Conservation (phyloP, 2,113 vertebrate species). For the Polyodon spathula region DNA sequence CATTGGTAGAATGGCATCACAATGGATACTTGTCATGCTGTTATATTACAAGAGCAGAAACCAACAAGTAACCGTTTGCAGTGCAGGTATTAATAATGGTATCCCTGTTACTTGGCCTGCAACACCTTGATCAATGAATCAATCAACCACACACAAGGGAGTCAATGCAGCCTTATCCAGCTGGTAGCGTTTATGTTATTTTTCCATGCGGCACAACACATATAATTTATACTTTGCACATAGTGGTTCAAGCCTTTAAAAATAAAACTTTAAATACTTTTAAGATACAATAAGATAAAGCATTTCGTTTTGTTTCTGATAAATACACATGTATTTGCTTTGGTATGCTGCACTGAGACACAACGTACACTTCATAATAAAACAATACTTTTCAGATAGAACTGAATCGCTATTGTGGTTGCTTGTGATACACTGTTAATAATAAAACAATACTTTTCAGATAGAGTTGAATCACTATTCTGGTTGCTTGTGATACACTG, state of each 20-base stretch:
- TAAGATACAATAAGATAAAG: slow-evolving; percentile 24
- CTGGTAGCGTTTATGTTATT: slow-evolving; percentile 15
- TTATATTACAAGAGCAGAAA: no score
- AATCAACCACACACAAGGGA: slow-evolving; percentile 35
- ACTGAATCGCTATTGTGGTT: no score
- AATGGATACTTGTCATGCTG: no score
- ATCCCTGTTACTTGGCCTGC: no score
- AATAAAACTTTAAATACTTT: slow-evolving; percentile 22
- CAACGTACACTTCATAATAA: neutral
- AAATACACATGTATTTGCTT: slow-evolving; percentile 31
- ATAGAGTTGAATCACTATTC: no score
- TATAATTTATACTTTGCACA: slow-evolving; percentile 19
- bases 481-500: no score
- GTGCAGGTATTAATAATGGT: no score
- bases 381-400: slow-evolving; percentile 11
- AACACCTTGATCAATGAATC: no score
- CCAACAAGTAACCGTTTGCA: no score
- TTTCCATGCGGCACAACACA: slow-evolving; percentile 14
- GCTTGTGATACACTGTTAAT: no score
- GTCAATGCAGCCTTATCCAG: slow-evolving; percentile 30
- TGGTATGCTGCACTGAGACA: slow-evolving; percentile 34
- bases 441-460: no score
- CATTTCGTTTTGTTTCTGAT: slow-evolving; percentile 11
- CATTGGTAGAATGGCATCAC: no score
- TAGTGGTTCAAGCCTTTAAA: slow-evolving; percentile 30